Evolutionary conservation across 2,797 vertebrate species (phyloP).

Genomic region (Malacoctenus gilli): DNA sequence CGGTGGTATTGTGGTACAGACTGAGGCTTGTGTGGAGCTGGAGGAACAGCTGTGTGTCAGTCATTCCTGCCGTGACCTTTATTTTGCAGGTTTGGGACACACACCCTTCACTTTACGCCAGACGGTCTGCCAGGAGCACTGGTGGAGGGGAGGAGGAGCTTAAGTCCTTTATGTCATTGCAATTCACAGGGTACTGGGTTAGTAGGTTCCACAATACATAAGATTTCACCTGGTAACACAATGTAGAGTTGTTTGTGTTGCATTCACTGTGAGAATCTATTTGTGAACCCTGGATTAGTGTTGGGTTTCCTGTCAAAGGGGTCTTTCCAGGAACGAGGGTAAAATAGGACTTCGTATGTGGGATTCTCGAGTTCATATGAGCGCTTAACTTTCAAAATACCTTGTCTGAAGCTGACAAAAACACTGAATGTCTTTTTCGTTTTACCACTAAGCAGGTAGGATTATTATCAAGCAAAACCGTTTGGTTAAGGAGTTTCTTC

Average conservation of each 20-base stretch:
- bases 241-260: neutral
- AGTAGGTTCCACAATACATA: conserved; percentile 24
- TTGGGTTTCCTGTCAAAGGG: too few species aligned
- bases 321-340: neutral
- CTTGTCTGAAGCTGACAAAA: too few species aligned
- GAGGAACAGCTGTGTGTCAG: neutral
- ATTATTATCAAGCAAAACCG: too few species aligned
- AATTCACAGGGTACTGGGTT: conserved; percentile 31
- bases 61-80: conserved; percentile 11
- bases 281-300: neutral
- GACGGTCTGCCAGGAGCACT: too few species aligned
- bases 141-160: too few species aligned
- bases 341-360: neutral
- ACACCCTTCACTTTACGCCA: too few species aligned
- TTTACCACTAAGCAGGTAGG: too few species aligned
- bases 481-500: too few species aligned
- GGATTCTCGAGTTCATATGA: neutral
- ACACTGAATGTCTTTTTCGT: too few species aligned
- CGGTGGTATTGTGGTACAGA: neutral
- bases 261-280: too few species aligned
- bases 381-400: too few species aligned
- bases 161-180: conserved; percentile 38
- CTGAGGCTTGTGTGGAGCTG: neutral
- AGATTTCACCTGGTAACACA: conserved; percentile 16
- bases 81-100: too few species aligned